Percentiles rank a stretch among this genome's conserved stretches.
phyloP scores from a whole-genome alignment of 2,888 invertebrate genomes.

The Synanthedon vespiformis region DNA sequence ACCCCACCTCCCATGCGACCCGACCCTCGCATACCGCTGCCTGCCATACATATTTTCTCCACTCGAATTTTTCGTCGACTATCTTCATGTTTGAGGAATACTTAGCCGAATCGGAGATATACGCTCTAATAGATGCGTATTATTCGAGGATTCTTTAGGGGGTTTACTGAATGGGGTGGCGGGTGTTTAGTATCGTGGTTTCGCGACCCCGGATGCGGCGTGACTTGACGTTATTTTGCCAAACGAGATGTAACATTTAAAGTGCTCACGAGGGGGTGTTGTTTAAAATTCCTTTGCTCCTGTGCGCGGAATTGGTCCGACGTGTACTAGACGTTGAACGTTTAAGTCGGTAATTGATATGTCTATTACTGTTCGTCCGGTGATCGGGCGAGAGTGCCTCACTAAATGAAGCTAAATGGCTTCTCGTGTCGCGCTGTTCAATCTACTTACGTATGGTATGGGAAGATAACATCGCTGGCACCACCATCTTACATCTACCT shows the following conservation, averaged over 20 bases:
- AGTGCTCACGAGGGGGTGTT: constrained; percentile 10
- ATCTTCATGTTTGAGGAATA: constrained; percentile 68
- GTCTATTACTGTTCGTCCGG: constrained; percentile 10
- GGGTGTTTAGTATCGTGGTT: constrained; percentile 14
- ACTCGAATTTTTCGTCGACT: constrained; percentile 68
- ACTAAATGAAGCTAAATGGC: constrained; percentile 4
- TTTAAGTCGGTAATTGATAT: constrained; percentile 7
- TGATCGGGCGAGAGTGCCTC: constrained; percentile 6
- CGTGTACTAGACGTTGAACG: neutral
- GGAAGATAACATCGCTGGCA: too few relatives aligned
- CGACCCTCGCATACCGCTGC: constrained; percentile 51
- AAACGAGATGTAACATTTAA: constrained; percentile 37
- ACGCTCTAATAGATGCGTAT: constrained; percentile 66
- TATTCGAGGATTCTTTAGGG: constrained; percentile 55
- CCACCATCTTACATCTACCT: too few relatives aligned
- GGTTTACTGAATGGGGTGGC: constrained; percentile 20
- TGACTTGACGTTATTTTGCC: constrained; percentile 37
- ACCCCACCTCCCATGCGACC: constrained; percentile 24
- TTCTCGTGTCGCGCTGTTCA: neutral
- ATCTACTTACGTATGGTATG: neutral
- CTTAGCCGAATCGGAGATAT: constrained; percentile 65
- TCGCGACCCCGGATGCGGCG: constrained; percentile 24
- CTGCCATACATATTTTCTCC: constrained; percentile 65
- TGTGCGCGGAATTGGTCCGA: neutral
- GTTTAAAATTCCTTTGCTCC: neutral